These are phyloP conservation scores for Tolypeutes matacus DNA, from an alignment of 2,797 vertebrate genomes.

Conservation along the genomic window DNA sequence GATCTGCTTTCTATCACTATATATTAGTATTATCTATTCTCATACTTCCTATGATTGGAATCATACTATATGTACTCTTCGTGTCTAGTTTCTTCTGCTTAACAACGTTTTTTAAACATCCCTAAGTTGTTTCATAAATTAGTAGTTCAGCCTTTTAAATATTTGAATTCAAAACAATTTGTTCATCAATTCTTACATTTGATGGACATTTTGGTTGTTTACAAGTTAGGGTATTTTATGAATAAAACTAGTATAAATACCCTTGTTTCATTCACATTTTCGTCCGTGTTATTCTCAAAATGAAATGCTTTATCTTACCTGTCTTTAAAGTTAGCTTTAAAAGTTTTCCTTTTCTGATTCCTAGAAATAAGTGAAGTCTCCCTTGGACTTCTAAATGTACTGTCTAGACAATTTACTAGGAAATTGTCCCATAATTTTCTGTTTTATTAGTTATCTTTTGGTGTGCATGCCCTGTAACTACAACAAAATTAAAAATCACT, in stretches of 20 bases:
- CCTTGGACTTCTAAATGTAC: background rate
- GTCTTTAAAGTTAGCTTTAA: constrained; percentile 15
- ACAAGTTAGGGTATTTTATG: background rate
- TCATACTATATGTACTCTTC: background rate
- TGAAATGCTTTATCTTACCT: background rate
- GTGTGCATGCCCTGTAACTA: background rate
- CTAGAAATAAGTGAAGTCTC: background rate
- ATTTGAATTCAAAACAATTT: background rate
- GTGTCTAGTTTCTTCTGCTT: background rate
- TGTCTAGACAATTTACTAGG: background rate
- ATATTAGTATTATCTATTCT: background rate
- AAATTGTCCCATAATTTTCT: background rate
- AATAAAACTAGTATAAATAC: background rate
- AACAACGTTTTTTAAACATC: background rate
- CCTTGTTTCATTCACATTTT: background rate
- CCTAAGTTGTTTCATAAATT: background rate
- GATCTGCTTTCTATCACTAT: background rate
- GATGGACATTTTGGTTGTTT: background rate
- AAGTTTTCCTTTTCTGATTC: background rate
- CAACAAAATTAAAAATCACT: background rate
- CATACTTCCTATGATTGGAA: background rate
- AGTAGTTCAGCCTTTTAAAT: background rate
- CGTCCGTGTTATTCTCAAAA: background rate
- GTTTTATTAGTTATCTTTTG: background rate
- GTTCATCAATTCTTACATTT: background rate